These are phyloP conservation scores for Chorisops tibialis DNA, from an alignment of 2,888 invertebrate species.

Conservation along the genomic window DNA sequence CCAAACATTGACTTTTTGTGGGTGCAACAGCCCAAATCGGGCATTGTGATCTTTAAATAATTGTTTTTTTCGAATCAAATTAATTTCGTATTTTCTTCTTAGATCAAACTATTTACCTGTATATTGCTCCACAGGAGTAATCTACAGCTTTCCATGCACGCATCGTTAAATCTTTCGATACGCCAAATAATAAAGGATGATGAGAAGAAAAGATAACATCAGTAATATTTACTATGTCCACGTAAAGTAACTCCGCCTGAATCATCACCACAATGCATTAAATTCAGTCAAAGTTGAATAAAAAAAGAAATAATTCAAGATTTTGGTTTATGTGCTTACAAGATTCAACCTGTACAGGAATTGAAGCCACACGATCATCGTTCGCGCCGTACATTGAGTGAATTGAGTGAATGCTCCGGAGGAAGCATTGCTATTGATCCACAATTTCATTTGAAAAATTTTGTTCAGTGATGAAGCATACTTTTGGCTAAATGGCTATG, in stretches of 20 bases:
- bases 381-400: no score
- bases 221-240: conserved; percentile 68
- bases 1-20: no score
- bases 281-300: not conserved
- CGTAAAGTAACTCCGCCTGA: conserved; percentile 62
- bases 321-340: no score
- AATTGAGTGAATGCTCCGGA: no score
- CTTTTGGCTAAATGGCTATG: no score
- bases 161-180: conserved; percentile 74
- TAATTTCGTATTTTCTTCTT: not conserved
- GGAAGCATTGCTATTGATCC: no score
- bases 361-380: no score
- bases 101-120: conserved; percentile 54
- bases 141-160: conserved; percentile 71
- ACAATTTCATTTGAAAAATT: no score
- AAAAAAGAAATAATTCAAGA: not conserved
- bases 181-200: conserved; percentile 63
- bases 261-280: conserved; percentile 49
- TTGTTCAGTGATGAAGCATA: no score
- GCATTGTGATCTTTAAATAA: conserved; percentile 76
- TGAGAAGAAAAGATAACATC: conserved; percentile 58
- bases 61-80: not conserved
- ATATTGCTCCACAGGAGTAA: conserved; percentile 66
- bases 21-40: no score
- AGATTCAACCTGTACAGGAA: no score